Conservation (phyloP, 2,888 invertebrate genomes). For the Drosophila multiciliata region DNA sequence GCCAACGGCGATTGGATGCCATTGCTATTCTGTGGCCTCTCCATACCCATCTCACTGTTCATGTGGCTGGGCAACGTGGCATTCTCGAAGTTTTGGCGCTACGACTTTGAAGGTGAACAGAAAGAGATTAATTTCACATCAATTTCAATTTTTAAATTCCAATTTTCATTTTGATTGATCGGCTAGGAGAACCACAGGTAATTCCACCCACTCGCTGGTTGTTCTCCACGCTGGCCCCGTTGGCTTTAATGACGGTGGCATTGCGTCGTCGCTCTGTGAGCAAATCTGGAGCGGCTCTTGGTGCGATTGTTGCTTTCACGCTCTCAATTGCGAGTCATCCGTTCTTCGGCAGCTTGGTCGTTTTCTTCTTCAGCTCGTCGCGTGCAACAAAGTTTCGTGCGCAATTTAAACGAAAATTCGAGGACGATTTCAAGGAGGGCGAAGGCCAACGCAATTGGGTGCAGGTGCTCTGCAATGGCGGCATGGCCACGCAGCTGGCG, state of each 20-base stretch:
- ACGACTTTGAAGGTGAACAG: constrained; percentile 86
- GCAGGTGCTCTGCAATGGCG: constrained; percentile 94
- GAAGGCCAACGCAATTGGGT: constrained; percentile 95
- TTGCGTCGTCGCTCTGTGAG: constrained; percentile 89
- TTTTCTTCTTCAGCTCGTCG: constrained; percentile 92
- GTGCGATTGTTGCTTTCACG: constrained; percentile 90
- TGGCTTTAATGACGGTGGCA: constrained; percentile 89
- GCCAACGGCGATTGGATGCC: constrained; percentile 84
- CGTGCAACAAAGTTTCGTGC: constrained; percentile 92
- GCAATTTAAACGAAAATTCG: constrained; percentile 88
- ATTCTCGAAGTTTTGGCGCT: constrained; percentile 87
- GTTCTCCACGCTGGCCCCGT: constrained; percentile 86
- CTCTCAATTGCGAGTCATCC: constrained; percentile 92
- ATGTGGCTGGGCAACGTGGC: constrained; percentile 91
- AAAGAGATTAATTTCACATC: not conserved
- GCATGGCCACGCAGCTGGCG: constrained; percentile 93
- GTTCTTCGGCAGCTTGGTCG: constrained; percentile 89
- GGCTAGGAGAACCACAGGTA: constrained; percentile 69
- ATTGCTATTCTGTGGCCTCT: constrained; percentile 88
- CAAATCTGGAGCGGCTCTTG: constrained; percentile 89
- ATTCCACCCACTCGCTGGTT: constrained; percentile 84
- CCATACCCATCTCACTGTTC: constrained; percentile 91
- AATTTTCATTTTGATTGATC: not conserved
- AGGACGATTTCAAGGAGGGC: constrained; percentile 91
- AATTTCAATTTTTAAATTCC: not conserved